A percentile compares a stretch with the other conserved stretches of the same genome.
phyloP scores from a whole-genome alignment of 1,140 invertebrate species.

The Drosophila orosa region DNA sequence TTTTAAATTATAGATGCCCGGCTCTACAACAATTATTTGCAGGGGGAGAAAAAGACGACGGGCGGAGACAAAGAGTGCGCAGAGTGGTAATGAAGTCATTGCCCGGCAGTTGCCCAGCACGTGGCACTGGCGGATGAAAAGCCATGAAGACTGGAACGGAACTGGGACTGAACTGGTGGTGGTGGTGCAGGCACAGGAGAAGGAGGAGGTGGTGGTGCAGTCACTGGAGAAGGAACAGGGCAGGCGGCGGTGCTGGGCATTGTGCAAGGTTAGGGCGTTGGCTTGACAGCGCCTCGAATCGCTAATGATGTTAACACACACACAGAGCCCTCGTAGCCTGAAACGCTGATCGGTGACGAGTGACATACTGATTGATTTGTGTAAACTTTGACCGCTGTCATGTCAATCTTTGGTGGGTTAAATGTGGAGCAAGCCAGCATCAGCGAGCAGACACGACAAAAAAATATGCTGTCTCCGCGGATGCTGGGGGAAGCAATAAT shows the following conservation, averaged over 20 bases:
- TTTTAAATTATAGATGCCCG: conserved; percentile 17
- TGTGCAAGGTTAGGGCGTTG: conserved; percentile 79
- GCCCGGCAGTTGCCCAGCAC: conserved; percentile 61
- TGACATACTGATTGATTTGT: conserved; percentile 71
- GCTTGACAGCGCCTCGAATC: conserved; percentile 41
- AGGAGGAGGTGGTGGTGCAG: background rate
- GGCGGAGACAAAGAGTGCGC: conserved; percentile 57
- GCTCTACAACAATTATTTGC: conserved; percentile 41
- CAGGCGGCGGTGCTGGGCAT: conserved; percentile 22
- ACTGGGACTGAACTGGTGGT: conserved; percentile 3
- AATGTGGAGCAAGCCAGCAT: conserved; percentile 55
- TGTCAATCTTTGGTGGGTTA: conserved; percentile 38
- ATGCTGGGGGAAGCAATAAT: conserved; percentile 6
- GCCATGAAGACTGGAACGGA: conserved; percentile 9
- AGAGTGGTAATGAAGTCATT: conserved; percentile 73
- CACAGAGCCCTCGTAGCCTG: conserved; percentile 6
- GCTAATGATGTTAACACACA: conserved; percentile 62
- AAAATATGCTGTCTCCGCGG: conserved; percentile 14
- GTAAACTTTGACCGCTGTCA: conserved; percentile 71
- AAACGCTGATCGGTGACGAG: conserved; percentile 10
- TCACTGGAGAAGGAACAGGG: background rate
- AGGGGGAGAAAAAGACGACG: background rate
- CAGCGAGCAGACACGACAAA: conserved; percentile 34
- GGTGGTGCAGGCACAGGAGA: background rate
- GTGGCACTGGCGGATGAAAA: conserved; percentile 47